Evolutionary conservation across 2,113 vertebrate species (phyloP).

Genomic region (Istiophorus platypterus): DNA sequence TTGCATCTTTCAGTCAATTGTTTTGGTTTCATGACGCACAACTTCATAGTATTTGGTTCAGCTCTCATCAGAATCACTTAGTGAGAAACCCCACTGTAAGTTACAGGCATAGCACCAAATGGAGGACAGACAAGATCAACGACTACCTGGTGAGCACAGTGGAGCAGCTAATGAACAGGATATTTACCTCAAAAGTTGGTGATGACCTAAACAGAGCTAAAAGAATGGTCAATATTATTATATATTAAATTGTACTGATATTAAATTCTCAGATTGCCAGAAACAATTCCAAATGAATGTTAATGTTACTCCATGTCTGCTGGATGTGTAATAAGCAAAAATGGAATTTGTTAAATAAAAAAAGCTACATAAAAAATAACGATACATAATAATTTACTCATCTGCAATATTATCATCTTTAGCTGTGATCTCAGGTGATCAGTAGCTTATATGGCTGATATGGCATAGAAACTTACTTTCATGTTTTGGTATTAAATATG

Average conservation of each 20-base stretch:
- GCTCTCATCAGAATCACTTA: background rate
- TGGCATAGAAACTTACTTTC: background rate
- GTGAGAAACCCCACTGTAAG: background rate
- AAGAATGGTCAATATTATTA: background rate
- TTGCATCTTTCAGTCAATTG: background rate
- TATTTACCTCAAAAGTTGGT: background rate
- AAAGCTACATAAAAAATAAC: background rate
- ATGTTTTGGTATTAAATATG: background rate
- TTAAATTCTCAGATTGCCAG: no score
- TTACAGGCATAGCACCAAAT: background rate
- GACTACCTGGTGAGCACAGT: background rate
- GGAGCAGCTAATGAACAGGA: background rate
- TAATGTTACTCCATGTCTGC: background rate
- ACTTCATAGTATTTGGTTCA: background rate
- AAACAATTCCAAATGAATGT: background rate
- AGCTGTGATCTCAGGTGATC: background rate
- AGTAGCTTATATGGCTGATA: background rate
- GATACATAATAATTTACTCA: background rate
- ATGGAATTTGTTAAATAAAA: background rate
- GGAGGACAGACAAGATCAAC: background rate
- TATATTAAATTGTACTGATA: background rate
- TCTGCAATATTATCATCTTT: background rate
- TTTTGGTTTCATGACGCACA: background rate
- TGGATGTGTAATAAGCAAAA: background rate
- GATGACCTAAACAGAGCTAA: background rate